phyloP scores from a whole-genome alignment of 2,797 vertebrate species.

The Malacoraja senta region DNA sequence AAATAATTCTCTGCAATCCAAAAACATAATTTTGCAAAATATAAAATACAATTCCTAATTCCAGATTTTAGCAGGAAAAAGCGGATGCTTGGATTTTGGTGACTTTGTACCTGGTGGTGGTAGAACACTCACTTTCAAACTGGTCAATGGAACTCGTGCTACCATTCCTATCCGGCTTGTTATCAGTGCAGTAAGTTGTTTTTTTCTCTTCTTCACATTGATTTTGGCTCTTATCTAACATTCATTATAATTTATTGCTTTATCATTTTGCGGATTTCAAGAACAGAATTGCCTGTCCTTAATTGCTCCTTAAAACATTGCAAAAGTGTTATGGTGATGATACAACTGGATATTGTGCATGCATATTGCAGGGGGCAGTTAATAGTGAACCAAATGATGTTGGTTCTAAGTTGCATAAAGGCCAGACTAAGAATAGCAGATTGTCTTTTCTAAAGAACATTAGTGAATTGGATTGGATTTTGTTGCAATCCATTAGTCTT shows the following conservation, averaged over 20 bases:
- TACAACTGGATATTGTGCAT: too few relatives aligned
- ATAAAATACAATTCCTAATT: slow-evolving; percentile 32
- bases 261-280: too few relatives aligned
- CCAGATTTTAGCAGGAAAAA: slow-evolving; percentile 72
- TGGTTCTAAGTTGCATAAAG: too few relatives aligned
- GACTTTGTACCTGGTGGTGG: slow-evolving; percentile 72
- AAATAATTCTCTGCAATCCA: neutral
- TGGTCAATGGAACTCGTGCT: slow-evolving; percentile 78
- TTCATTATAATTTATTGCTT: neutral
- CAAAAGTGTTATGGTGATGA: too few relatives aligned
- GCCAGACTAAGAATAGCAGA: too few relatives aligned
- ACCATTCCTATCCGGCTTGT: slow-evolving; percentile 81
- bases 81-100: slow-evolving; percentile 78
- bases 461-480: too few relatives aligned
- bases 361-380: too few relatives aligned
- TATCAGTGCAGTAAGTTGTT: slow-evolving; percentile 88
- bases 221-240: neutral
- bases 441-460: too few relatives aligned
- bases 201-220: neutral
- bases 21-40: neutral
- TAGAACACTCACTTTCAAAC: slow-evolving; percentile 77
- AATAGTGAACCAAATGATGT: too few relatives aligned
- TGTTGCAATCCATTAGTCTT: too few relatives aligned
- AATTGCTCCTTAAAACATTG: too few relatives aligned
- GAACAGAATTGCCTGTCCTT: too few relatives aligned